Conservation (phyloP, 2,888 invertebrate species). For the Cetonia aurata region DNA sequence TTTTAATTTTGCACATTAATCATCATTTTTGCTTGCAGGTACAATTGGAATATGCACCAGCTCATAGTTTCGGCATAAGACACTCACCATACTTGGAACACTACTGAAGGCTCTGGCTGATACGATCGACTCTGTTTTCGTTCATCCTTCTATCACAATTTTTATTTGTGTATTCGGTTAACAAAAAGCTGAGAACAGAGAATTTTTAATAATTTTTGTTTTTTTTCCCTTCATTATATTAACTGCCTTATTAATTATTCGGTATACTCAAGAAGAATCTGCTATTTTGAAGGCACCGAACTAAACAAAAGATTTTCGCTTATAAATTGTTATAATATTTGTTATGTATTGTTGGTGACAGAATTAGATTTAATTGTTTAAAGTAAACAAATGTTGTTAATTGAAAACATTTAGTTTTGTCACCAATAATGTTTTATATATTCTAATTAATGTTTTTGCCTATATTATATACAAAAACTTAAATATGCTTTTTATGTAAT, state of each 20-base stretch:
- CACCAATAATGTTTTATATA: constrained; percentile 13
- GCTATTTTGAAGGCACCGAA: background rate
- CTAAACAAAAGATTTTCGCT: constrained; percentile 26
- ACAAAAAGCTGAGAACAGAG: constrained; percentile 30
- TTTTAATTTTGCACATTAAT: constrained; percentile 32
- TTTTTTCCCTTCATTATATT: constrained; percentile 19
- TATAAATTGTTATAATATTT: constrained; percentile 27
- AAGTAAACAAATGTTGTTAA: background rate
- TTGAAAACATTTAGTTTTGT: constrained; percentile 7
- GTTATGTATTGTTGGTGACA: constrained; percentile 2
- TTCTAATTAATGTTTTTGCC: constrained; percentile 17
- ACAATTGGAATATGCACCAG: constrained; percentile 73
- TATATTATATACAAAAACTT: constrained; percentile 17
- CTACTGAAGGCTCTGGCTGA: constrained; percentile 57
- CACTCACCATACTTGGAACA: constrained; percentile 81
- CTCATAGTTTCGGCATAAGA: constrained; percentile 87
- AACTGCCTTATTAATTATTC: constrained; percentile 31
- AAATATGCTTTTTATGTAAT: constrained; percentile 34
- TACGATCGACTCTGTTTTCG: constrained; percentile 43
- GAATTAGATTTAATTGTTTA: constrained; percentile 11
- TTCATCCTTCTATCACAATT: background rate
- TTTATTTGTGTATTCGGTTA: constrained; percentile 25
- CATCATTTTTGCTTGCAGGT: constrained; percentile 68
- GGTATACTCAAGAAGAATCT: constrained; percentile 15
- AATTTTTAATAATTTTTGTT: constrained; percentile 31